Evolutionary conservation across 2,797 vertebrate species (phyloP).

Genomic region (Danionella dracula): DNA sequence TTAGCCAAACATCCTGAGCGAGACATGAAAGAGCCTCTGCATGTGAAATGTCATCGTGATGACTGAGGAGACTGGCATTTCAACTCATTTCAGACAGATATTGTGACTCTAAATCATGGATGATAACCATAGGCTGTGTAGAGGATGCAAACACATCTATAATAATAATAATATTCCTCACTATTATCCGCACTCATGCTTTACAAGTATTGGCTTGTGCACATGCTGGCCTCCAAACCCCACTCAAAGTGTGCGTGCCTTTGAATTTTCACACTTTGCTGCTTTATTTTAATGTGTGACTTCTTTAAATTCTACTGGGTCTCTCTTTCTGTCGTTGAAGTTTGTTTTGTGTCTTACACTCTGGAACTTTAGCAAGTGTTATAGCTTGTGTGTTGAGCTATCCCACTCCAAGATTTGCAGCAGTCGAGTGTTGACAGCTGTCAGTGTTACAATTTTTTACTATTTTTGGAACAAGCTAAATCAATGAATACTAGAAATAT

Average conservation of each 20-base stretch:
- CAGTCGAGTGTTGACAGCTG: constrained; percentile 7
- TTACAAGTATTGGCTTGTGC: constrained; percentile 24
- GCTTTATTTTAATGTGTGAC: constrained; percentile 28
- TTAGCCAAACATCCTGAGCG: background rate
- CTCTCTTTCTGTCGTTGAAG: constrained; percentile 4
- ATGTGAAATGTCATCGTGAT: constrained; percentile 48
- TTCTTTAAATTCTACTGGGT: constrained; percentile 29
- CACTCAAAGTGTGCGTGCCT: constrained; percentile 2
- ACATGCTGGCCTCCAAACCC: background rate
- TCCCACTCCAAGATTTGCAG: background rate
- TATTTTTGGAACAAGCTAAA: background rate
- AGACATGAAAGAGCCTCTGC: constrained; percentile 11
- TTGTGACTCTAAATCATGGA: constrained; percentile 17
- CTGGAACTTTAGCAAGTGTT: constrained; percentile 15
- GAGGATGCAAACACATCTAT: constrained; percentile 30
- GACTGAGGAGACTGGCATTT: constrained; percentile 43
- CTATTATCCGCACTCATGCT: constrained; percentile 29
- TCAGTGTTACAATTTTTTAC: background rate
- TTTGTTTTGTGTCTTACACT: constrained; percentile 15
- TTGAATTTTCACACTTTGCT: constrained; percentile 15
- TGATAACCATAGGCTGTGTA: constrained; percentile 39
- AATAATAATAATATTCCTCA: constrained; percentile 19
- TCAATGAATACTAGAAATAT: no score
- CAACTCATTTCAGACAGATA: constrained; percentile 32
- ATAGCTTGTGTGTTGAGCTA: background rate